Percentiles rank a stretch among this genome's conserved stretches.
Evolutionary conservation across 1,140 invertebrate species (phyloP).

Genomic region (Pteromalus puparum): DNA sequence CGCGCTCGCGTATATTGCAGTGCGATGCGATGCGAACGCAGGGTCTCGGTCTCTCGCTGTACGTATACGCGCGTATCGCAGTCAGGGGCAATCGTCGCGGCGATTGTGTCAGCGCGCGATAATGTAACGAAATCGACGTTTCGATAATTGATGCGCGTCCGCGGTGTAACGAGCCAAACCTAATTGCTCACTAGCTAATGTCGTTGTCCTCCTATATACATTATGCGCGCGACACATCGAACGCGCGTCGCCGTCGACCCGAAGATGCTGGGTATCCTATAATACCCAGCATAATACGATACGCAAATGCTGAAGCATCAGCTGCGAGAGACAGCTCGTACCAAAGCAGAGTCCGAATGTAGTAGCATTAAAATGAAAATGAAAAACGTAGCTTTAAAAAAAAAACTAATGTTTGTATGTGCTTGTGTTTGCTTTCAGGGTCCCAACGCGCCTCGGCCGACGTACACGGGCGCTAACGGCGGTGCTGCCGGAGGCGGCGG

Average conservation of each 20-base stretch:
- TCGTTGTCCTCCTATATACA: no score
- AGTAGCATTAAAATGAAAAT: neutral
- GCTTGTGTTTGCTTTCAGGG: conserved; percentile 63
- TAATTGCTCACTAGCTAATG: no score
- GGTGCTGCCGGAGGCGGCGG: conserved; percentile 69
- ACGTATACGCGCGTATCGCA: neutral
- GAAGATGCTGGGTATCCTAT: no score
- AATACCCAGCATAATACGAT: no score
- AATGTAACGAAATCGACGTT: no score
- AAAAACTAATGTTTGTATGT: conserved; percentile 9
- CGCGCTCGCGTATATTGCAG: neutral
- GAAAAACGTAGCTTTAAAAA: conserved; percentile 33
- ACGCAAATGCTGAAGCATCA: no score
- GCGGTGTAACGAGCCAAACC: no score
- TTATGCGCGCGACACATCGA: no score
- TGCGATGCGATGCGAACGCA: neutral
- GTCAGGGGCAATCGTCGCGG: neutral
- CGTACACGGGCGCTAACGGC: conserved; percentile 72
- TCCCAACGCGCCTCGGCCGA: conserved; percentile 72
- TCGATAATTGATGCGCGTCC: no score
- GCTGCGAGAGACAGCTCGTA: no score
- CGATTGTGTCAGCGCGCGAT: neutral
- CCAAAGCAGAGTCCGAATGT: no score
- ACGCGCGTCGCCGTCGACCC: no score
- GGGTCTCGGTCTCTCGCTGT: neutral